These are phyloP conservation scores for Chrysotoxum bicinctum DNA, from an alignment of 2,888 invertebrate genomes.

Conservation along the genomic window DNA sequence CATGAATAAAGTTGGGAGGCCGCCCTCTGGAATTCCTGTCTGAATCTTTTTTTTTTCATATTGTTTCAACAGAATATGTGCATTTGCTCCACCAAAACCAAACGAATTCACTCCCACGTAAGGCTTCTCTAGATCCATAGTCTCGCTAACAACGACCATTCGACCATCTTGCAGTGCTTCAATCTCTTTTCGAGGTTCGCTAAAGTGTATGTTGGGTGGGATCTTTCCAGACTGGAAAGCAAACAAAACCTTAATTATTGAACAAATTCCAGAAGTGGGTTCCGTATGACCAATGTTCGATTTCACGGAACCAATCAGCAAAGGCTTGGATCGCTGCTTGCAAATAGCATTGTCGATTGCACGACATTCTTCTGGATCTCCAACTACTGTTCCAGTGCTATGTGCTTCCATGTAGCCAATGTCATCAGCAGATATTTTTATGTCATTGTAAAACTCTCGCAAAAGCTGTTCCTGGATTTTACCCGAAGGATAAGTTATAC, in stretches of 20 bases:
- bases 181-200: slow-evolving; percentile 84
- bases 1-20: slow-evolving; percentile 86
- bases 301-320: slow-evolving; percentile 93
- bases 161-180: slow-evolving; percentile 84
- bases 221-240: slow-evolving; percentile 89
- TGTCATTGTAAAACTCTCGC: slow-evolving; percentile 85
- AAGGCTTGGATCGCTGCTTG: slow-evolving; percentile 86
- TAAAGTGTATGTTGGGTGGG: slow-evolving; percentile 91
- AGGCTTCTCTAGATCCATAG: slow-evolving; percentile 87
- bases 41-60: slow-evolving; percentile 78
- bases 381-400: slow-evolving; percentile 88
- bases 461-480: slow-evolving; percentile 84
- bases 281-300: slow-evolving; percentile 96
- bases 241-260: slow-evolving; percentile 89
- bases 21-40: slow-evolving; percentile 84
- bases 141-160: slow-evolving; percentile 87
- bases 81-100: slow-evolving; percentile 94
- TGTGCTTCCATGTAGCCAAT: slow-evolving; percentile 93
- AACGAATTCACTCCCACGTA: slow-evolving; percentile 92
- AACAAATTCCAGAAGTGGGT: slow-evolving; percentile 89
- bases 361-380: slow-evolving; percentile 93
- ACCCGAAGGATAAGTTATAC: slow-evolving; percentile 85
- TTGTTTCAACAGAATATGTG: slow-evolving; percentile 76
- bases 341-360: slow-evolving; percentile 90
- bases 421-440: slow-evolving; percentile 85